Percentiles rank a stretch among this genome's conserved stretches.
Conservation (phyloP, 2,888 invertebrate species). For the Epinotia brunnichana region DNA sequence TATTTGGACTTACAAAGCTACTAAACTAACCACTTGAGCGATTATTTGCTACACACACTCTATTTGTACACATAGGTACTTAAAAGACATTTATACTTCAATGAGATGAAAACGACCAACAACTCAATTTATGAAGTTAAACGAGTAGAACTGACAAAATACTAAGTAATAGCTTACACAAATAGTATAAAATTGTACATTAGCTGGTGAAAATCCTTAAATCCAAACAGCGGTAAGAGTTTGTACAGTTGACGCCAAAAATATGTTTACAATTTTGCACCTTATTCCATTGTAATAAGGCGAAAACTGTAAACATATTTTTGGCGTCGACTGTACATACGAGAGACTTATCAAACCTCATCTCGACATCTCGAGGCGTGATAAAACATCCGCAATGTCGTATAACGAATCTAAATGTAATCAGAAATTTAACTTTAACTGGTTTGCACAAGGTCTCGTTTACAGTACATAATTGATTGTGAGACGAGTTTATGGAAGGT, state of each 20-base stretch:
- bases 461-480: neutral
- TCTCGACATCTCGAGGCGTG: slow-evolving; percentile 12
- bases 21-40: neutral
- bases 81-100: too few species aligned
- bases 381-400: slow-evolving; percentile 1
- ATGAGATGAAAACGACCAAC: neutral
- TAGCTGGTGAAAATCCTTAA: slow-evolving; percentile 23
- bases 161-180: neutral
- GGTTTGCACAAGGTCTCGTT: neutral
- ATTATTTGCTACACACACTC: too few species aligned
- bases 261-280: too few species aligned
- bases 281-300: too few species aligned
- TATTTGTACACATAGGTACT: too few species aligned
- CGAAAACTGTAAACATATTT: too few species aligned
- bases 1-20: neutral
- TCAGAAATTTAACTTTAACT: neutral
- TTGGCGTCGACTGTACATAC: too few species aligned
- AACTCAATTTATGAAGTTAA: neutral
- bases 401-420: neutral
- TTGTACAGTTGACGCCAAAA: too few species aligned
- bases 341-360: slow-evolving; percentile 36
- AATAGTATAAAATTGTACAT: slow-evolving; percentile 15
- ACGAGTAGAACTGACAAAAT: neutral
- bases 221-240: slow-evolving; percentile 32
- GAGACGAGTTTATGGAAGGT: neutral